phyloP scores from a whole-genome alignment of 2,888 invertebrate genomes.

The Macrosoma leucophasiata region DNA sequence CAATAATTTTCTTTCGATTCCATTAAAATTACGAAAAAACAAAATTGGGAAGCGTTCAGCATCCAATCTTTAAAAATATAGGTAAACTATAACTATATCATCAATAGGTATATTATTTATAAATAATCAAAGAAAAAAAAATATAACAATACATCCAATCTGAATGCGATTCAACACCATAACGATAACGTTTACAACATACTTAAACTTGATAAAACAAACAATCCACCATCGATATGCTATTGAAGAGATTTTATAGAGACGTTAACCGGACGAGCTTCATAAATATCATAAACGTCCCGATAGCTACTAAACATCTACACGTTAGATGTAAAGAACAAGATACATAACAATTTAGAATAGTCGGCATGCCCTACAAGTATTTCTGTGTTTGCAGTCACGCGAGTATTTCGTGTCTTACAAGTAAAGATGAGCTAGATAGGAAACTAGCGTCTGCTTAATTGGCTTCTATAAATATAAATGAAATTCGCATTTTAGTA shows the following conservation, averaged over 20 bases:
- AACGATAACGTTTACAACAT: too few relatives aligned
- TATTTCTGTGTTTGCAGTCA: constrained; percentile 54
- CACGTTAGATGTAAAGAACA: constrained; percentile 12
- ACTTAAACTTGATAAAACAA: constrained; percentile 12
- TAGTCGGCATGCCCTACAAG: constrained; percentile 45
- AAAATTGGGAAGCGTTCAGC: too few relatives aligned
- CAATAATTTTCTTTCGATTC: too few relatives aligned
- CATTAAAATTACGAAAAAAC: too few relatives aligned
- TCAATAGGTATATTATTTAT: too few relatives aligned
- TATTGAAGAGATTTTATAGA: constrained; percentile 18
- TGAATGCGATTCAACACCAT: too few relatives aligned
- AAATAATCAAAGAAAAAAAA: too few relatives aligned
- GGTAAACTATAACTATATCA: too few relatives aligned
- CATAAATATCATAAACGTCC: constrained; percentile 28
- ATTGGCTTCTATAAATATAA: constrained; percentile 33
- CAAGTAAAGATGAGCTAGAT: constrained; percentile 41
- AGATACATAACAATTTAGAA: constrained; percentile 32
- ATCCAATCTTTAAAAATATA: too few relatives aligned
- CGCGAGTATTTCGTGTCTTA: constrained; percentile 54
- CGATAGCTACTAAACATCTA: constrained; percentile 16
- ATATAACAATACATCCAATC: too few relatives aligned
- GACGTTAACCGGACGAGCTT: constrained; percentile 23
- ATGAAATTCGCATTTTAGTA: constrained; percentile 24
- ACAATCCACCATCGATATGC: constrained; percentile 11
- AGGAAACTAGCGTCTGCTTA: constrained; percentile 31